A percentile compares a stretch with the other conserved stretches of the same genome.
Conservation (phyloP, 2,888 invertebrate genomes). For the Monopis laevigella region DNA sequence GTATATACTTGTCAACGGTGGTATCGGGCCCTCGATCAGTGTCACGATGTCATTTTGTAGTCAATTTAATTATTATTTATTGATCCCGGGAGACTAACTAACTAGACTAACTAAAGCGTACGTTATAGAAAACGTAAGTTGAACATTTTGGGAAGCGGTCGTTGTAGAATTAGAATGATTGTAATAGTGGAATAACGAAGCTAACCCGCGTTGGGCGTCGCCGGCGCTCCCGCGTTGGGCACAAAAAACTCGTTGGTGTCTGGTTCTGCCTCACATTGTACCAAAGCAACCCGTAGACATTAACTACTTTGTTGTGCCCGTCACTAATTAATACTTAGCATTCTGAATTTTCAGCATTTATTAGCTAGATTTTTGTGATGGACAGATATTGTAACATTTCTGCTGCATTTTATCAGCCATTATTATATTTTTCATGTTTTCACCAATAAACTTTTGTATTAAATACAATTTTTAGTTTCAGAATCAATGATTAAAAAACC, state of each 20-base stretch:
- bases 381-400: conserved; percentile 66
- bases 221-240: conserved; percentile 2
- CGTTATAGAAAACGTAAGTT: no score
- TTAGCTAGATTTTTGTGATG: conserved; percentile 63
- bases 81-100: no score
- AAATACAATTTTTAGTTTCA: conserved; percentile 68
- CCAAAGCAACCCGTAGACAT: conserved; percentile 57
- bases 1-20: no score
- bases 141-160: no score
- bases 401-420: conserved; percentile 68
- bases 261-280: conserved; percentile 25
- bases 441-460: conserved; percentile 69
- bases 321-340: conserved; percentile 47
- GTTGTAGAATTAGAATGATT: no score
- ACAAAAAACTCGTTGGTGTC: conserved; percentile 6
- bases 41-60: no score
- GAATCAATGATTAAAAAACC: conserved; percentile 63
- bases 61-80: no score
- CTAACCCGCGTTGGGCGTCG: no score
- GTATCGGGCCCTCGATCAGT: no score
- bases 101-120: no score
- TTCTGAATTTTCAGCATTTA: conserved; percentile 66
- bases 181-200: no score
- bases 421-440: conserved; percentile 69
- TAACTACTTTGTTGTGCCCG: conserved; percentile 65